Base-by-base conservation (phyloP, 1,140 invertebrate genomes). In the Drosophila sulfurigaster region DNA sequence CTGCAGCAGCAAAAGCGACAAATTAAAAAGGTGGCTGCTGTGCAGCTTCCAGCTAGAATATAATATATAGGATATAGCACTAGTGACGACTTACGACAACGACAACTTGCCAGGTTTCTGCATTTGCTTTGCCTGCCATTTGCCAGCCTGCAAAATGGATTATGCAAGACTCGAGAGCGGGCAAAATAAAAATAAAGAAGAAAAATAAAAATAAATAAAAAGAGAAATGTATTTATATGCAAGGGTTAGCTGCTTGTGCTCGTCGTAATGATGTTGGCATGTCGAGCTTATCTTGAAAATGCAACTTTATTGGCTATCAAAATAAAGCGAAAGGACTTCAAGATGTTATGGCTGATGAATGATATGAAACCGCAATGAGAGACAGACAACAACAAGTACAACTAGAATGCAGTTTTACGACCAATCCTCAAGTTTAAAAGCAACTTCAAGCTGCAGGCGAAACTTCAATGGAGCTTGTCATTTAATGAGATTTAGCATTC, bases 21-120 rank as follows among this genome's bases (percentile, higher is more conserved):
- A 63, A 75, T 75, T 69, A 63, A 75, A 16, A 69, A 69, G 32
- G 49, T 60, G 35, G 35, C 16, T 11, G 10, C 54, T 16, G 38
- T 28, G 32, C 28, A 25, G 20, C 3, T 25, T 25, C 32, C 32
- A 59, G 46, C n/a, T 51, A 11, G 25, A 43, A 30, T 41, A 15
- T 48, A 71, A 20, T 46, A 20, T 57, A 38, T 20, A 20, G 20
- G 20, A 20, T 16, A 20, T 43, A 13, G 38, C 7, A 15, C 59
- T 62, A 56, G 35, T 63, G 54, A 13, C 13, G 13, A 51, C 20
- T 63, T 62, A 13, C 20, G 51, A 32, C 25, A 13, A 32, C 51
- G 49, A 35, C 35, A 28, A 62, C 28, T 64, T 48, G 68, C 10
- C 49, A 52, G 51, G 41, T 7, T 16, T 16, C 46, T 32, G 20